Evolutionary conservation across 2,113 vertebrate species (phyloP).

Genomic region (Boulengeromyrus knoepffleri): DNA sequence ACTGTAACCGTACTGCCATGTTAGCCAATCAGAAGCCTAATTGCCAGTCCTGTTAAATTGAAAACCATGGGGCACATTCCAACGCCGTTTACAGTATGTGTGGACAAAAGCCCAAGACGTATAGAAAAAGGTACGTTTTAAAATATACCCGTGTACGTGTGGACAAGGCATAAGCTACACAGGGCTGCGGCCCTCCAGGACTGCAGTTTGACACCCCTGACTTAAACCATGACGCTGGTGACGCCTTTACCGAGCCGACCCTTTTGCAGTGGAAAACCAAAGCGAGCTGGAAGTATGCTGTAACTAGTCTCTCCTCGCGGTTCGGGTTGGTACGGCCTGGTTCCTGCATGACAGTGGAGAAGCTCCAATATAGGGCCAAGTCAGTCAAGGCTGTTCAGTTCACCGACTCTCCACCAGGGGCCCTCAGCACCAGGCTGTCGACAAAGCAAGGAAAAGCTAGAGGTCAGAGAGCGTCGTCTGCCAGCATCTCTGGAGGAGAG

Average conservation of each 20-base stretch:
- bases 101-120: too few species aligned
- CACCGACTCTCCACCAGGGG: not conserved
- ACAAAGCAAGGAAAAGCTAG: not conserved
- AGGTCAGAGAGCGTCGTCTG: not conserved
- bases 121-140: too few species aligned
- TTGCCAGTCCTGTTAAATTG: too few species aligned
- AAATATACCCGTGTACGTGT: too few species aligned
- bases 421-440: not conserved
- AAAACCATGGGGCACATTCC: too few species aligned
- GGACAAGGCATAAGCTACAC: too few species aligned
- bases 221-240: too few species aligned
- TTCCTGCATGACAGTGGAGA: not conserved
- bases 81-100: too few species aligned
- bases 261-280: not conserved
- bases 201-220: too few species aligned
- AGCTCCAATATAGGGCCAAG: not conserved
- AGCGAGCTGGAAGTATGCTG: not conserved
- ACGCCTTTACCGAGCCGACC: not conserved
- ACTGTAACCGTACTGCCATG: too few species aligned
- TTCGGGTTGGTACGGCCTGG: not conserved
- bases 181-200: too few species aligned
- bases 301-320: not conserved
- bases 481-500: not conserved
- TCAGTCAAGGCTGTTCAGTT: not conserved
- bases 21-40: too few species aligned